Conservation (phyloP, 2,797 vertebrate genomes). For the Leptodactylus fallax region DNA sequence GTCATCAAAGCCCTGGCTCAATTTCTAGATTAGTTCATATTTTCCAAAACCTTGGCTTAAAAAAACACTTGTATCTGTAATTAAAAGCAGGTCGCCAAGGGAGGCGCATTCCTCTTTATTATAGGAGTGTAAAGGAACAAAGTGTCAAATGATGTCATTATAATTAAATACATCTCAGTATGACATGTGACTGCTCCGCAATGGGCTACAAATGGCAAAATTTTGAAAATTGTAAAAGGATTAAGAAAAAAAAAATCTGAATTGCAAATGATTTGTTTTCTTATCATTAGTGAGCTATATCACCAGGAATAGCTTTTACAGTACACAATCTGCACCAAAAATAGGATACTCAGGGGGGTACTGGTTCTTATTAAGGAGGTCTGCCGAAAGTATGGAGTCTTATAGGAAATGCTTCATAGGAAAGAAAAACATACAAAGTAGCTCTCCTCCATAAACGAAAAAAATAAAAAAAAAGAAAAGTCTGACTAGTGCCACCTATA, state of each 20-base stretch:
- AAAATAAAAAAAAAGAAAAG: too few relatives aligned
- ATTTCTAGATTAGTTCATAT: slow-evolving; percentile 55
- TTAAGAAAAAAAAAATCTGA: background rate
- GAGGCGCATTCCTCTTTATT: slow-evolving; percentile 11
- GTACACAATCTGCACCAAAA: background rate
- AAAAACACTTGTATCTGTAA: slow-evolving; percentile 30
- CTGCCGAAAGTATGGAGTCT: too few relatives aligned
- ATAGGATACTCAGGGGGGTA: background rate
- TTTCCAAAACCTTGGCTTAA: slow-evolving; percentile 50
- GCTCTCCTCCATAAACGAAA: too few relatives aligned
- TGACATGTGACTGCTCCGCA: background rate
- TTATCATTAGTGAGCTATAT: background rate
- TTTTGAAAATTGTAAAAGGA: too few relatives aligned
- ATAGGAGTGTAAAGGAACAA: slow-evolving; percentile 5
- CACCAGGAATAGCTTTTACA: background rate
- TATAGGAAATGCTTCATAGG: too few relatives aligned
- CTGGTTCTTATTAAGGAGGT: too few relatives aligned
- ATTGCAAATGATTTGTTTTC: background rate
- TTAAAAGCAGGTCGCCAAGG: slow-evolving; percentile 46
- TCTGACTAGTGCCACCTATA: too few relatives aligned
- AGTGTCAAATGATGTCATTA: slow-evolving; percentile 16
- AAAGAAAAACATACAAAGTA: too few relatives aligned
- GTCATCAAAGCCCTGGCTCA: slow-evolving; percentile 57
- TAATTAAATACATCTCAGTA: background rate
- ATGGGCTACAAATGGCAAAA: background rate